Base-by-base conservation (phyloP, 2,797 vertebrate genomes). In the Linurgus olivaceus region DNA sequence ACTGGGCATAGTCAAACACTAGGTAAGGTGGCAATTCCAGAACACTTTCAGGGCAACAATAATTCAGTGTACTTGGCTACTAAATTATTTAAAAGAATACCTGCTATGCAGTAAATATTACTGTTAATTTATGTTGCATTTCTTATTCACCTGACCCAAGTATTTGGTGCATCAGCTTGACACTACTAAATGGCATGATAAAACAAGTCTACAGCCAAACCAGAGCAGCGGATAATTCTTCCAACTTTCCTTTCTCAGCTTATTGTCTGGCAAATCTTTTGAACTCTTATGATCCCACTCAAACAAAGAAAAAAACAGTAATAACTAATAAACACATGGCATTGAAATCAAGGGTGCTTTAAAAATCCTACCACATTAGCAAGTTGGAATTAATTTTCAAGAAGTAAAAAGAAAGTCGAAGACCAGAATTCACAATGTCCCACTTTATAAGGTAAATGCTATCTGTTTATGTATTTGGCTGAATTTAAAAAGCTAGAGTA, bases 211-310 rank as follows among this genome's bases (percentile, higher is more conserved):
- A 23, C 75, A 92, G 80, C 74, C 88, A 95, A 90, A 90, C 63
- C 71, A 82, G 51, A 96, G 44, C 58, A 74, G 78, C 26, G 72
- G 61, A 80, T 51, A 63, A 74, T 68, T 86, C 62, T 86, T 93
- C 73, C 87, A 90, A 75, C 63, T 93, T 92, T 75, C 76, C 77
- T 44, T 75, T 95, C 66, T 33, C 52, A 93, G 54, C 44, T 94
- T 83, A 93, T 13, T 88, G 52, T 38, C 50, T 75, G 54, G 52
- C 50, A 97, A 89, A 91, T 68, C 57, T 82, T 82, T 91, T 62
- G 71, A 89, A 67, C 48, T 50, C 42, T 74, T 79, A 51, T 21
- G 45, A 92, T 76, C 25, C 51, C 51, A 67, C 26, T 79, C 73
- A 78, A 91, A 88, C 12, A 78, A 76, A 85, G 7, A 29, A 48